Evolutionary conservation across 2,113 vertebrate species (phyloP), one percentile per base, ranked within the genome.

Genomic region (Hydrolagus affinis): DNA sequence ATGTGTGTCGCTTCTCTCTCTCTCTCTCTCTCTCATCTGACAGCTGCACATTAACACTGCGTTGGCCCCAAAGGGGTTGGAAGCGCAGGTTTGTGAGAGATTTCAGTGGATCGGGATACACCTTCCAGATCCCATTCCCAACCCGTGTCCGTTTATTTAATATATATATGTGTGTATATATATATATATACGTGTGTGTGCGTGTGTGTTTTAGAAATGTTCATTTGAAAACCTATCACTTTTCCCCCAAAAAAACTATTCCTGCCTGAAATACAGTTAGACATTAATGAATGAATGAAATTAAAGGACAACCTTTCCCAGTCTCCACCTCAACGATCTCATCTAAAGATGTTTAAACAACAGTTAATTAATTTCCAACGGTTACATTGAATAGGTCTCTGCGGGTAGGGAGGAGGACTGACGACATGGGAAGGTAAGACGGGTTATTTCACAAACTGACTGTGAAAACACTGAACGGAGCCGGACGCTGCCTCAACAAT

Each of bases 371-470:
- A 83, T 83, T 21, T 25, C 78, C 25, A 64, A 66, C n/a, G 19
- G 19, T 21, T 19, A 14, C 1, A 4, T 17, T 66, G 64, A 83
- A 21, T 83, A 28, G 25, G 25, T n/a, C 78, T 4, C 78, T 30
- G 15, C 78, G 21, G 60, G 60, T 83, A 44, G 44, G 6, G 44
- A 44, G 44, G 44, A 44, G 44, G 44, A n/a, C n/a, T n/a, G 78
- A 83, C 66, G 28, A 19, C 19, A 66, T 66, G 78, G 11, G 78
- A 83, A 64, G 30, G 60, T n/a, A n/a, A 83, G 21, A 83, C 1
- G 78, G 11, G 78, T 68, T 83, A 23, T 83, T 83, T 66, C 25
- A 68, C 78, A 17, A 32, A 19, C 62, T 66, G 78, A 66, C 30
- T 11, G 28, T 60, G 15, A 8, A 17, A 19, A 14, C 56, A n/a